Percentiles rank a stretch among this genome's conserved stretches.
Conservation (phyloP, 2,113 vertebrate genomes). For the Trichomycterus rosablanca region DNA sequence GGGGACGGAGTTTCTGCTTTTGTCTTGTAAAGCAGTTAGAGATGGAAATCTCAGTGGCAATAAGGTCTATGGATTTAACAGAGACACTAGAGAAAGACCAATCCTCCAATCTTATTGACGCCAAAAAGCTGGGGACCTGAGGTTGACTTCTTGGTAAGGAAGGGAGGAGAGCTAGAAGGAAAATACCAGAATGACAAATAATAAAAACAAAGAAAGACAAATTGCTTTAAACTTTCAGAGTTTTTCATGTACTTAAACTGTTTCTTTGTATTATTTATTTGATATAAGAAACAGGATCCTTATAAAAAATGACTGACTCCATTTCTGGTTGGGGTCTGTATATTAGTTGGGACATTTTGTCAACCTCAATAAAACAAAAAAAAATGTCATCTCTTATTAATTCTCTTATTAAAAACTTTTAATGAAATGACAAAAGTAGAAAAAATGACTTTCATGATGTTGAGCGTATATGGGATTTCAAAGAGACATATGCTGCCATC, state of each 20-base stretch:
- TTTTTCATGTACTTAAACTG: not conserved
- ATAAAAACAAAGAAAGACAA: constrained; percentile 8
- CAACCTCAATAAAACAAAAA: no score
- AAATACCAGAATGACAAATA: constrained; percentile 33
- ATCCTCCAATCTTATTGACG: constrained; percentile 32
- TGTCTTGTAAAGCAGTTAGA: constrained; percentile 60
- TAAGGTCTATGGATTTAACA: constrained; percentile 58
- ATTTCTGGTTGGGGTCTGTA: no score
- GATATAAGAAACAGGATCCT: no score
- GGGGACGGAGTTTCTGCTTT: constrained; percentile 33
- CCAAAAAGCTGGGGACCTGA: constrained; percentile 25
- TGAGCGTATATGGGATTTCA: no score
- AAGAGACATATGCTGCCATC: no score
- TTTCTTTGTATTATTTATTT: not conserved
- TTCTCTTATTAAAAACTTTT: no score
- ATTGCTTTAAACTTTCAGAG: not conserved
- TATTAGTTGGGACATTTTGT: no score
- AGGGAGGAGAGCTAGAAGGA: constrained; percentile 1
- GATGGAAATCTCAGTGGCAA: constrained; percentile 53
- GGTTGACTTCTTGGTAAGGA: constrained; percentile 30
- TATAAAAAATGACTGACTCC: no score
- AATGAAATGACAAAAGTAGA: no score
- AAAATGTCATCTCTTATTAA: no score
- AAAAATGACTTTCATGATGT: no score
- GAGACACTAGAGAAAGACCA: constrained; percentile 35